Base-by-base conservation (phyloP, 2,888 invertebrate species). In the Xylota segnis region DNA sequence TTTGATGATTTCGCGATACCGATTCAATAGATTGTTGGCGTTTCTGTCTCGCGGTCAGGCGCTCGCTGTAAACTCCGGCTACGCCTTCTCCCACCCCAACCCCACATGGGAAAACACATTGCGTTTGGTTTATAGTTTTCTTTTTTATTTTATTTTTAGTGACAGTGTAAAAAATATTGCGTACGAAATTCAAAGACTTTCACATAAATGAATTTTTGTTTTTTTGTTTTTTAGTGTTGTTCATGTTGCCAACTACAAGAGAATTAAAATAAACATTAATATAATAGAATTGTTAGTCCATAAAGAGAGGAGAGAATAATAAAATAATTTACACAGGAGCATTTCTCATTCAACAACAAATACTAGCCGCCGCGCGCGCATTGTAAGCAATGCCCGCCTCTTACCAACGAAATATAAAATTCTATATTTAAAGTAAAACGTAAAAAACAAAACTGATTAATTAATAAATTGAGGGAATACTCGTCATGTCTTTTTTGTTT, bases 321-420 rank as follows among this genome's bases (percentile, higher is more conserved):
- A 70, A 75, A 75, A 75, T 75, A 83, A 83, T 71, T 81, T 79
- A 74, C 68, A 84, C 61, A 75, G 47, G 50, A 79, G 74, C 74
- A 79, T 72, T 63, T 78, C 47, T 74, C 54, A 27, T 58, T 63
- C 32, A 78, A 65, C 34, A 75, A 79, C 74, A 68, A 78, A 79
- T 75, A 75, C 65, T 68, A 56, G 54, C 27, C 65, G 81, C n/a
- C n/a, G n/a, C n/a, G n/a, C 74, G 50, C 12, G 45, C 45, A 66
- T 40, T 71, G 65, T 54, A 43, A 65, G 71, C 50, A 74, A 74
- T 9, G 52, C 23, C 50, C 63, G 32, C 76, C 58, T 58, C 83
- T 70, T 75, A 70, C 75, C 81, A 81, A 75, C 84, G 54, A 75
- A 81, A 71, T 70, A 84, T 84, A 84, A 78, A 83, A 75, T 45